Conservation (phyloP, 2,113 vertebrate species). For the Petroica traversi region DNA sequence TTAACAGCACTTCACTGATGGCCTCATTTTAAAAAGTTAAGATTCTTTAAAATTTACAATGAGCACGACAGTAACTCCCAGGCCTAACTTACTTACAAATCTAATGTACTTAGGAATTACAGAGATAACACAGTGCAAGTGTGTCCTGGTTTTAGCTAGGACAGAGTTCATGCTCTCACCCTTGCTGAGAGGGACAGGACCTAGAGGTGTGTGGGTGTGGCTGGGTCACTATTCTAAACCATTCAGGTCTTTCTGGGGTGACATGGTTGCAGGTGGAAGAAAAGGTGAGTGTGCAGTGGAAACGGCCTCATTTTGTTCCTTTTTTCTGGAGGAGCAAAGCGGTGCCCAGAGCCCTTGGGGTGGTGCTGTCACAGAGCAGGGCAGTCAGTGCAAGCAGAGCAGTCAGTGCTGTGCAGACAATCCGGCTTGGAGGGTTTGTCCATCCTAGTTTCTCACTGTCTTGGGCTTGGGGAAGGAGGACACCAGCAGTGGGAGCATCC, state of each 20-base stretch:
- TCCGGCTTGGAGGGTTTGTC: neutral
- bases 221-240: neutral
- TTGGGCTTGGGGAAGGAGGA: neutral
- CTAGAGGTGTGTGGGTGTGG: too few relatives aligned
- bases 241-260: rapidly evolving
- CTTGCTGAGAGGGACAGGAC: too few relatives aligned
- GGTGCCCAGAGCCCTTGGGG: neutral
- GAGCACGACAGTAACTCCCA: neutral
- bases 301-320: neutral
- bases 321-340: neutral
- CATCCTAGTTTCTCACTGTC: rapidly evolving
- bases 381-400: neutral
- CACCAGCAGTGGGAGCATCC: rapidly evolving
- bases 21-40: neutral
- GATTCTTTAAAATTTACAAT: neutral
- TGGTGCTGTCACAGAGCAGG: rapidly evolving
- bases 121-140: neutral
- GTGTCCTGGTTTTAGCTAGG: neutral
- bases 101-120: neutral
- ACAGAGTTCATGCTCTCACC: too few relatives aligned
- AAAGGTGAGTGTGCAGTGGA: rapidly evolving
- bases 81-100: rapidly evolving
- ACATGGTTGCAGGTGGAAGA: neutral
- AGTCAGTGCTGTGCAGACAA: neutral
- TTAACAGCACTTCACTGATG: neutral